Conservation (phyloP, 2,888 invertebrate genomes). For the Dromius quadrimaculatus region DNA sequence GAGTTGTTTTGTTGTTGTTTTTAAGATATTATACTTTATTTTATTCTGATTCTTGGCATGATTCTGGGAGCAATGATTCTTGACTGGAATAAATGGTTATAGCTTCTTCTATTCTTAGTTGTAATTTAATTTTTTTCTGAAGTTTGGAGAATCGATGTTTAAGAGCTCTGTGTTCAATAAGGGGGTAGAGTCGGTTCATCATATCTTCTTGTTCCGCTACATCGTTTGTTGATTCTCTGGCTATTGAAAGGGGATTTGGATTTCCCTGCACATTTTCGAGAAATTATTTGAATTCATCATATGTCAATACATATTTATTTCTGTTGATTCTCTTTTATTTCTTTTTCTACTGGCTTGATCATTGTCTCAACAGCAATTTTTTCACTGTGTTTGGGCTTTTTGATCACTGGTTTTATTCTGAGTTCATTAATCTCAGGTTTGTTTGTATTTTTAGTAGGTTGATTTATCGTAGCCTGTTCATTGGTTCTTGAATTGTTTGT, state of each 20-base stretch:
- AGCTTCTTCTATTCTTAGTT: neutral
- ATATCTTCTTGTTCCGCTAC: neutral
- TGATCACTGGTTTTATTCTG: neutral
- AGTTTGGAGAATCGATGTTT: conserved; percentile 1
- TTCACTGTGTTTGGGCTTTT: neutral
- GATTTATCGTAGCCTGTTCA: neutral
- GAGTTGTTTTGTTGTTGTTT: too few relatives aligned
- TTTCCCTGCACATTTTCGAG: neutral
- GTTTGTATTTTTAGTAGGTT: neutral
- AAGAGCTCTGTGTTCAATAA: neutral
- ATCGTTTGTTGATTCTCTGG: neutral
- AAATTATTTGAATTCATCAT: conserved; percentile 3
- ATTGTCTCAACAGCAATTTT: neutral
- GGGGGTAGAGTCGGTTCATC: conserved; percentile 1
- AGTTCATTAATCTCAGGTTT: neutral
- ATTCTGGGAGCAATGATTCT: conserved; percentile 1
- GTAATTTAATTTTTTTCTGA: neutral
- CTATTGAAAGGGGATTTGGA: neutral
- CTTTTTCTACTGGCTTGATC: neutral
- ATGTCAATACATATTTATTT: neutral
- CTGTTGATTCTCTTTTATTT: conserved; percentile 1
- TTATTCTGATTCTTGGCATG: neutral
- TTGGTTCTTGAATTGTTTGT: neutral
- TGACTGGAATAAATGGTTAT: neutral
- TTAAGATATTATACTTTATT: too few relatives aligned